phyloP scores from a whole-genome alignment of 2,797 vertebrate species.

The Syngnathus acus region DNA sequence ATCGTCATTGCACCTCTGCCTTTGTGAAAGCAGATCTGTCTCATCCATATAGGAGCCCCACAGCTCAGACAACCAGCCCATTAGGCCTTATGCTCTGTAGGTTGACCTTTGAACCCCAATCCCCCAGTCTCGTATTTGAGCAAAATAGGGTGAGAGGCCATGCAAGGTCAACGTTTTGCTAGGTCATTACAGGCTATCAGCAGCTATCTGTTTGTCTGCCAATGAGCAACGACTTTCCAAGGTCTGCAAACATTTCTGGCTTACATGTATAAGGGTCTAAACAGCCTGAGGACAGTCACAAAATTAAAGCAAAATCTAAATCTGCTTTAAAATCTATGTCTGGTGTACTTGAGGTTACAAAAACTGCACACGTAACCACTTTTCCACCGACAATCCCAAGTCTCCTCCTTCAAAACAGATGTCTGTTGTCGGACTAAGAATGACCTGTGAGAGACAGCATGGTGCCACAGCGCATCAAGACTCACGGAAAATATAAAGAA shows the following conservation, averaged over 20 bases:
- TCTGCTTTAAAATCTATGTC: not conserved
- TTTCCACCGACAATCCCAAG: not conserved
- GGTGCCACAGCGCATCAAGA: no score
- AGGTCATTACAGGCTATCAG: constrained; percentile 66
- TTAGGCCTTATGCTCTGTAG: constrained; percentile 58
- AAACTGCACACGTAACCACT: not conserved
- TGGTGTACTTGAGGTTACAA: not conserved
- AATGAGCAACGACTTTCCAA: constrained; percentile 45
- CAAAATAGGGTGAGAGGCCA: constrained; percentile 46
- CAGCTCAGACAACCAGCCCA: constrained; percentile 59
- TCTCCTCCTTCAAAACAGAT: not conserved
- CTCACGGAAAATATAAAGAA: no score
- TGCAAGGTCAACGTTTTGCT: constrained; percentile 50
- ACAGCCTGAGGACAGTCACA: not conserved
- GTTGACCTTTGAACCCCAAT: constrained; percentile 59
- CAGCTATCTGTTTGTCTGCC: constrained; percentile 55
- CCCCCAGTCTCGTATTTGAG: constrained; percentile 48
- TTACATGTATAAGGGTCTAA: not conserved
- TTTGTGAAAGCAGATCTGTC: constrained; percentile 67
- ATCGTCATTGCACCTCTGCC: constrained; percentile 18
- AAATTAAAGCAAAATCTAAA: not conserved
- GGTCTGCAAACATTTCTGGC: constrained; percentile 50
- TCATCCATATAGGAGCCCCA: constrained; percentile 58
- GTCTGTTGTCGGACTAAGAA: not conserved
- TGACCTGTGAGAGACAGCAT: not conserved